Evolutionary conservation across 2,888 invertebrate genomes (phyloP), one percentile per base, ranked within the genome.

Genomic region (Itoplectis maculator): DNA sequence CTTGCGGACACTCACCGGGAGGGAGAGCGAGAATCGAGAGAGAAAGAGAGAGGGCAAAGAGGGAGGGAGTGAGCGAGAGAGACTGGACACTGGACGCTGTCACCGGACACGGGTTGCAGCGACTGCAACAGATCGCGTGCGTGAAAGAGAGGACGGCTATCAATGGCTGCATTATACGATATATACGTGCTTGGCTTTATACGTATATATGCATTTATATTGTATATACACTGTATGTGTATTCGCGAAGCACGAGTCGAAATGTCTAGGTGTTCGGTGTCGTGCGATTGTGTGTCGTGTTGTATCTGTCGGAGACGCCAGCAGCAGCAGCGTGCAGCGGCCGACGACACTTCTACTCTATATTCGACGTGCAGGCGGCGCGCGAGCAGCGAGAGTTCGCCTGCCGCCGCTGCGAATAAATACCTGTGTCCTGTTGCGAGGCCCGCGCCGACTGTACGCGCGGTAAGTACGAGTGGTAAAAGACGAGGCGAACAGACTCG

Each of bases 161-260:
- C 92, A 92, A 91, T 92, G 91, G 90, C 89, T 90, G 92, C 89
- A 92, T 91, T 92, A 90, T 91, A 90, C 90, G 90, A 90, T 89
- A 88, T 85, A 85, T 83, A 82, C 29, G 29, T 5, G 29, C 29
- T n/a, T n/a, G n/a, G n/a, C n/a, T n/a, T n/a, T n/a, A n/a, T n/a
- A n/a, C n/a, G n/a, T n/a, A n/a, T n/a, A n/a, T n/a, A n/a, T n/a
- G n/a, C n/a, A n/a, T n/a, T n/a, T n/a, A n/a, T n/a, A n/a, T n/a
- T n/a, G n/a, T n/a, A n/a, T n/a, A n/a, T n/a, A n/a, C n/a, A n/a
- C 15, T 51, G 35, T 7, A 5, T 47, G 35, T 13, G 29, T 63
- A n/a, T n/a, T n/a, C n/a, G n/a, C n/a, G n/a, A n/a, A n/a, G n/a
- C n/a, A n/a, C n/a, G n/a, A n/a, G 47, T 20, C 18, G 3, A 3